A percentile compares a stretch with the other conserved stretches of the same genome.
phyloP scores from a whole-genome alignment of 2,888 invertebrate species.

The Platynereis dumerilii region DNA sequence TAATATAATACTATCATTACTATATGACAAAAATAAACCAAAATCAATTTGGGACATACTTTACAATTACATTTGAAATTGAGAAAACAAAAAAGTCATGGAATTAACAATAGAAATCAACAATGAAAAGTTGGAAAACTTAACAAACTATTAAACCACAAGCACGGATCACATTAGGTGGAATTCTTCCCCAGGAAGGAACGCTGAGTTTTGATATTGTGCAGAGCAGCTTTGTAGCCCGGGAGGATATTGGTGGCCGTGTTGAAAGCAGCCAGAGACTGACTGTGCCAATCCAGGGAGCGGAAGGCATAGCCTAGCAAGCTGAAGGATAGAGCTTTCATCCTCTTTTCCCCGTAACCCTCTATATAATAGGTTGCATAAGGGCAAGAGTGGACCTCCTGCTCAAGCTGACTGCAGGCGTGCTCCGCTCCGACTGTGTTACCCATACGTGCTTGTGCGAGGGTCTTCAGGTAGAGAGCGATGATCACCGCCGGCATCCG shows the following conservation, averaged over 20 bases:
- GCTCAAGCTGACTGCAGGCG: constrained; percentile 25
- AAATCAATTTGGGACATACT: too few relatives aligned
- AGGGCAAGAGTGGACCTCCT: constrained; percentile 24
- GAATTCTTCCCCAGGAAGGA: too few relatives aligned
- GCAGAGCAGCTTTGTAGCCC: constrained; percentile 25
- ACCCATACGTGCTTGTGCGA: constrained; percentile 26
- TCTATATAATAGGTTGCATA: constrained; percentile 27
- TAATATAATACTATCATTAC: too few relatives aligned
- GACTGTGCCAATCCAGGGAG: constrained; percentile 16
- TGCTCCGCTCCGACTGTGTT: constrained; percentile 22
- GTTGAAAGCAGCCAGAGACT: constrained; percentile 25
- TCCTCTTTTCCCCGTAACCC: constrained; percentile 31
- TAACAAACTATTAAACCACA: too few relatives aligned
- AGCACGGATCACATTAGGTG: too few relatives aligned
- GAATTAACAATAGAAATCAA: too few relatives aligned
- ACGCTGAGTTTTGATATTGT: constrained; percentile 12
- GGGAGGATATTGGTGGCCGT: constrained; percentile 25
- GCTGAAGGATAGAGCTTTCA: constrained; percentile 29
- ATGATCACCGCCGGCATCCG: constrained; percentile 32
- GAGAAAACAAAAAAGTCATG: too few relatives aligned
- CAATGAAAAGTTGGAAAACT: too few relatives aligned
- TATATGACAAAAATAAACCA: too few relatives aligned
- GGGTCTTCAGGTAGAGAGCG: constrained; percentile 29
- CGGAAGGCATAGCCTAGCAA: constrained; percentile 29
- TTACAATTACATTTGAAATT: too few relatives aligned